phyloP scores from a whole-genome alignment of 2,888 invertebrate species.

The Aproaerema taeniolella region DNA sequence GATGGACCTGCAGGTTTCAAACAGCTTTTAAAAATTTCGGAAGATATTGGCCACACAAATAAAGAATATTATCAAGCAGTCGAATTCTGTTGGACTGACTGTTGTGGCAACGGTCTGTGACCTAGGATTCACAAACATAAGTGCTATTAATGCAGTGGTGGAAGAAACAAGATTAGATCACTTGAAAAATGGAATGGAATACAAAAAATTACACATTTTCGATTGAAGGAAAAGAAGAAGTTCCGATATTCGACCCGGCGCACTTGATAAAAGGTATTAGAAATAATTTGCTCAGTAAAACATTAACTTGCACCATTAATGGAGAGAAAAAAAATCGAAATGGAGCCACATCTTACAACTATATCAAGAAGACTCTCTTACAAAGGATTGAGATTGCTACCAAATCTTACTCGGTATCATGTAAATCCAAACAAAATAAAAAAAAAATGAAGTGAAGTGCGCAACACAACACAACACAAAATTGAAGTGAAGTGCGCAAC shows the following conservation, averaged over 20 bases:
- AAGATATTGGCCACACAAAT: conserved; percentile 23
- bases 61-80: conserved; percentile 19
- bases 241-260: conserved; percentile 20
- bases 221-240: conserved; percentile 13
- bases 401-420: conserved; percentile 1
- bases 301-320: conserved; percentile 1
- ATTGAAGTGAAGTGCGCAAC: no score
- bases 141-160: conserved; percentile 18
- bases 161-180: conserved; percentile 16
- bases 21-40: no score
- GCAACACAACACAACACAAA: no score
- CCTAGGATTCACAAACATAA: conserved; percentile 17
- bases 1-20: no score
- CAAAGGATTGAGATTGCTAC: conserved; percentile 9
- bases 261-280: conserved; percentile 19
- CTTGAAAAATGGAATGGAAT: conserved; percentile 11
- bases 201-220: conserved; percentile 11
- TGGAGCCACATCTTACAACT: conserved; percentile 14
- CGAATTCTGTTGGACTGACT: conserved; percentile 22
- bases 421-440: not conserved
- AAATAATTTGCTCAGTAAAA: conserved; percentile 17
- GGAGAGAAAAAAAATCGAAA: conserved; percentile 8
- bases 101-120: conserved; percentile 23
- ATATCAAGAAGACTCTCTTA: conserved; percentile 11
- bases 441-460: conserved; percentile 9